A percentile compares a stretch with the other conserved stretches of the same genome.
Evolutionary conservation across 2,797 vertebrate species (phyloP).

Genomic region (Sebastes minor): DNA sequence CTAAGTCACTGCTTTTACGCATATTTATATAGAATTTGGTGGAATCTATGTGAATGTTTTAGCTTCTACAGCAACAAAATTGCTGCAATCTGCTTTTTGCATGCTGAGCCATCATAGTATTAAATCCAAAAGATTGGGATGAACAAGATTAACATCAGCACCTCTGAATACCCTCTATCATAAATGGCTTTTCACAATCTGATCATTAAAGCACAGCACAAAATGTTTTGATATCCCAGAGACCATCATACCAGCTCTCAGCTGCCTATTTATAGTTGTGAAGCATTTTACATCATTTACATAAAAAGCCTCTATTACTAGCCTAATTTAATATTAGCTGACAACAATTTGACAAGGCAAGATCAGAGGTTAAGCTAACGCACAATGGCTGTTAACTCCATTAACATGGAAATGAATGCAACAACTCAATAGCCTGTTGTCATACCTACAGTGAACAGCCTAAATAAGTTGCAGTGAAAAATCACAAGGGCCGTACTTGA

Average conservation of each 20-base stretch:
- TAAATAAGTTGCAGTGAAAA: constrained; percentile 88
- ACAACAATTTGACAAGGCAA: constrained; percentile 72
- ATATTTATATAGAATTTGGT: constrained; percentile 19
- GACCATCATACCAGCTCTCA: constrained; percentile 53
- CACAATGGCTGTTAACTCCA: constrained; percentile 76
- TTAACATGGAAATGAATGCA: constrained; percentile 87
- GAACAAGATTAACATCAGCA: constrained; percentile 28
- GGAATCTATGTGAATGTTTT: not conserved
- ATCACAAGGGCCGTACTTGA: constrained; percentile 87
- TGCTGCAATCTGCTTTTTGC: not conserved
- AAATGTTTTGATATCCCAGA: constrained; percentile 63
- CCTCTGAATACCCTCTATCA: constrained; percentile 38
- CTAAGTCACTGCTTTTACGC: constrained; percentile 1
- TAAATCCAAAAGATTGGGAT: constrained; percentile 15
- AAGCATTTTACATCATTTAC: constrained; percentile 74
- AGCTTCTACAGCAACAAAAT: constrained; percentile 13
- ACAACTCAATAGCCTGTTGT: constrained; percentile 85
- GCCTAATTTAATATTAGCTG: constrained; percentile 77
- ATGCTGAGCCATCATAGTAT: not conserved
- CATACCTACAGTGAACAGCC: constrained; percentile 87
- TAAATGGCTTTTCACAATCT: constrained; percentile 37
- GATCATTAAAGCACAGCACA: constrained; percentile 44
- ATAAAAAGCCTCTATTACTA: constrained; percentile 75
- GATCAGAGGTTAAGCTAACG: constrained; percentile 80
- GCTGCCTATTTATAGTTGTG: constrained; percentile 74